Base-by-base conservation (phyloP, 2,113 vertebrate genomes). In the Sapayoa aenigma region DNA sequence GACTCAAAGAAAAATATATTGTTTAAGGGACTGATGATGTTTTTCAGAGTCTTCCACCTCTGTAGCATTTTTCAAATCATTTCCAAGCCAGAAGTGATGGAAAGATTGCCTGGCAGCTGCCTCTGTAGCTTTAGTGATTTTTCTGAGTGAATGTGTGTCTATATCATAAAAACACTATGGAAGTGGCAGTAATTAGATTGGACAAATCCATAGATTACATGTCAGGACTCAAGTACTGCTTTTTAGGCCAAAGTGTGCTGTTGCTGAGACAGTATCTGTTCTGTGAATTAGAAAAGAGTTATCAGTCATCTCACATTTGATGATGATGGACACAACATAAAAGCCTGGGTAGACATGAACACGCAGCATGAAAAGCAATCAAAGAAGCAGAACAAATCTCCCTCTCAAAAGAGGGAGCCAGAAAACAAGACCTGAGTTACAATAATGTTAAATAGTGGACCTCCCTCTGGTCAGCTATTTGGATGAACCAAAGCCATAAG, bases 121-220 rank as follows among this genome's bases (percentile, higher is more conserved):
- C 62, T 83, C 30, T 7, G 30, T 75, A 75, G 30, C 55, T 90
- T 58, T 77, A 59, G 68, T 41, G 71, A 90, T 90, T 90, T 84
- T 96, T 93, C 72, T 56, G 68, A 89, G 53, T 53, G 41, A 49
- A 62, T 62, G 7, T 83, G 42, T 47, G 50, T 77, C 79, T 90
- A 7, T 66, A 90, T 90, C 39, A 56, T 90, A 81, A 95, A 84
- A 93, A 80, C 30, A 94, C 24, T 44, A 86, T 85, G 60, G 59
- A 50, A 93, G 50, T 90, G 71, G 42, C 59, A 77, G 60, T 95
- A 86, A 93, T 85, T 74, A 91, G 67, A 63, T 56, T 63, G 82
- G 72, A 74, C 33, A 74, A 88, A 90, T 75, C 67, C 79, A 86
- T 27, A 78, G 87, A 77, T 77, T 85, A 68, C 63, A 50, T 50